Conservation (phyloP, 2,888 invertebrate species). For the Aleiodes testaceus region DNA sequence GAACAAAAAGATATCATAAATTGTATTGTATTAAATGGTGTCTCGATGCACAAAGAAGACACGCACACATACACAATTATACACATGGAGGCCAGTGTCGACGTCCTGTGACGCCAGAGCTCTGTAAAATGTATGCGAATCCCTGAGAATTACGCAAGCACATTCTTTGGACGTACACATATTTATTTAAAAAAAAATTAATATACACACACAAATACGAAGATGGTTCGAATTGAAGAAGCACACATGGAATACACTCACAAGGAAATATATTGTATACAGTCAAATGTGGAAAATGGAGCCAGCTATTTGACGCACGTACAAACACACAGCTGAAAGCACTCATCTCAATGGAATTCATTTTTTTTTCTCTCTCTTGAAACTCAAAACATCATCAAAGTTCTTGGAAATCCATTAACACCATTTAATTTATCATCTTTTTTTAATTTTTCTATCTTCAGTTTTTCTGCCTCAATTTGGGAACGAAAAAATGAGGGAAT, state of each 20-base stretch:
- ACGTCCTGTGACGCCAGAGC: constrained; percentile 32
- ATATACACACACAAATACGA: background rate
- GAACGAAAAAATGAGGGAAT: constrained; percentile 49
- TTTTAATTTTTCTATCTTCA: constrained; percentile 29
- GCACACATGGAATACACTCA: constrained; percentile 15
- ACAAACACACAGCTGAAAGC: constrained; percentile 33
- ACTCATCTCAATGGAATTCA: constrained; percentile 43
- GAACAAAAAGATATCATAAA: background rate
- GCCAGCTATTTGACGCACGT: constrained; percentile 26
- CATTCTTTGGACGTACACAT: constrained; percentile 44
- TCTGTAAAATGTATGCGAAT: constrained; percentile 36
- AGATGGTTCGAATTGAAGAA: constrained; percentile 24
- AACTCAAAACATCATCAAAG: constrained; percentile 11
- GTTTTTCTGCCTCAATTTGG: constrained; percentile 30
- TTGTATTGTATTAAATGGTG: constrained; percentile 21
- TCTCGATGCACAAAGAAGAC: constrained; percentile 16
- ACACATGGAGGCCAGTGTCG: constrained; percentile 22
- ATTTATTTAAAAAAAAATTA: constrained; percentile 20
- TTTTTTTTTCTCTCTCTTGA: background rate
- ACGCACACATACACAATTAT: constrained; percentile 9
- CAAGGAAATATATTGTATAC: constrained; percentile 42
- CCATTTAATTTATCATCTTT: constrained; percentile 35
- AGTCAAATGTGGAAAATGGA: constrained; percentile 28
- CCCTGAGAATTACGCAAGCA: constrained; percentile 46
- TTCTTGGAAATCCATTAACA: constrained; percentile 9